phyloP scores from a whole-genome alignment of 2,888 invertebrate species.

The Polydrusus pterygomalis region DNA sequence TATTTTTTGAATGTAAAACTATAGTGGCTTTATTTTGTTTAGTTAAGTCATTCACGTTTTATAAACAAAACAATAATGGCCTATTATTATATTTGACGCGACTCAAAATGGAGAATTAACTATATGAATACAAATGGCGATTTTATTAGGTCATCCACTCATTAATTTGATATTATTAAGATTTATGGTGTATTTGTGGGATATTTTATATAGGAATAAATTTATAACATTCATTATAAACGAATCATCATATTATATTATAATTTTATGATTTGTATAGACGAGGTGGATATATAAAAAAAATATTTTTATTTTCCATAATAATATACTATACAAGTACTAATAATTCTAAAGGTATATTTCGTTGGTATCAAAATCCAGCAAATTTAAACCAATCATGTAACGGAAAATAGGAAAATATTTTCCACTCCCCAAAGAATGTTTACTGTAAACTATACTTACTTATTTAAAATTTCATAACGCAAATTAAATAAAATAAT shows the following conservation, averaged over 20 bases:
- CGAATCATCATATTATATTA: no score
- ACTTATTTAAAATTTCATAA: conserved; percentile 2
- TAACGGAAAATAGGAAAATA: no score
- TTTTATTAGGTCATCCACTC: conserved; percentile 30
- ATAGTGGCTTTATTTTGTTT: not conserved
- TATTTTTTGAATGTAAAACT: no score
- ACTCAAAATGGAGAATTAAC: conserved; percentile 18
- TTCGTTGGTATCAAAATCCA: no score
- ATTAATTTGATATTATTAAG: conserved; percentile 6
- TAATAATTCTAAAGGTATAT: no score
- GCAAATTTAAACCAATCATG: no score
- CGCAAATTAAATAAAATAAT: conserved; percentile 18
- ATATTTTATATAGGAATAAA: not conserved
- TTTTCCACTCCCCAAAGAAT: no score
- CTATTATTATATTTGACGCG: conserved; percentile 12
- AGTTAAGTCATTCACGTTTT: not conserved
- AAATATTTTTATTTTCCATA: no score
- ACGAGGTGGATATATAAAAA: no score
- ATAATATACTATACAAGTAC: no score
- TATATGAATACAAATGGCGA: conserved; percentile 29
- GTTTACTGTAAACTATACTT: not conserved
- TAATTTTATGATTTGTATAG: no score
- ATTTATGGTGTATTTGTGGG: conserved; percentile 7
- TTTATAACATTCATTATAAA: not conserved
- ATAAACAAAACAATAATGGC: conserved; percentile 17